Base-by-base conservation (phyloP, 2,888 invertebrate species). In the Corbicula japonica region DNA sequence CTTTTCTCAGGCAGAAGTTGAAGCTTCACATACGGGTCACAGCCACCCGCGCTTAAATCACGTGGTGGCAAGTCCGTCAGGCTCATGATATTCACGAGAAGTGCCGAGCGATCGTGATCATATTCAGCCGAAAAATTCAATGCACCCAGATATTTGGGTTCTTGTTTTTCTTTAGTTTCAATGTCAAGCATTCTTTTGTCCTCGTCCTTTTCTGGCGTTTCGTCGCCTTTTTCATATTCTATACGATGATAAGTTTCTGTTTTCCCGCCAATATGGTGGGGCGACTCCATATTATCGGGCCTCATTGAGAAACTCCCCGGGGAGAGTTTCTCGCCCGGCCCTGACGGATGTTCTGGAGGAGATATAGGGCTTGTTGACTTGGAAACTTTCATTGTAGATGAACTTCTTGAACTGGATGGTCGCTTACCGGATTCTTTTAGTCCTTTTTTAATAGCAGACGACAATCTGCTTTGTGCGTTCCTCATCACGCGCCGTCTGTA, bases 11-110 rank as follows among this genome's bases (percentile, higher is more conserved):
- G 99, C 85, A 99, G 94, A 46, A 99, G 95, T 93, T 99, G 99
- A 72, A 99, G 95, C 94, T 99, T 99, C 44, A 99, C 98, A 94
- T 99, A 99, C 0, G 99, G 99, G 95, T 99, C 99, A 89, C 96
- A 96, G 10, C 97, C 97, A 0, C 96, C 96, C 10, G 96, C 95
- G 85, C 95, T 95, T 0, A 96, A 96, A 92, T 97, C 97, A 90
- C 97, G 96, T 46, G 91, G 97, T 0, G 98, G 98, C 60, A 99
- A 94, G 46, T 97, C 97, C 84, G 96, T 96, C 94, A 98, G 98
- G 56, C 97, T 96, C 46, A 98, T 96, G 88, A 99, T 97, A 0
- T 97, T 98, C 26, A 99, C 98, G 88, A 97, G 96, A 88, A 99
- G 94, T 0, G 98, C 97, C 89, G 96, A 97, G 92, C 98, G 97